Conservation (phyloP, 2,888 invertebrate genomes). For the Ypsolopha sequella region DNA sequence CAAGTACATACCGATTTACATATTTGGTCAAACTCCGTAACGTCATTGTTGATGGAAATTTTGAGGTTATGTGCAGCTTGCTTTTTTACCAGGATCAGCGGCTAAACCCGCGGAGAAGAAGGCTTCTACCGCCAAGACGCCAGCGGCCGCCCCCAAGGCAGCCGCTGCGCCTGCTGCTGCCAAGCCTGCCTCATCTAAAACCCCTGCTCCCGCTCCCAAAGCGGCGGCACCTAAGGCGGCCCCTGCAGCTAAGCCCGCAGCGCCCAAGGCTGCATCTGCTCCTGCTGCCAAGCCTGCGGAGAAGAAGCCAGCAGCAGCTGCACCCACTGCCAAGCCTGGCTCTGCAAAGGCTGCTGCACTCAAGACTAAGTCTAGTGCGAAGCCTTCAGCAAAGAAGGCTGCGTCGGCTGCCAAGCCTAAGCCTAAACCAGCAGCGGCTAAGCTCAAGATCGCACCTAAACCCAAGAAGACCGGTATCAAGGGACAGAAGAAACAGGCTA, state of each 20-base stretch:
- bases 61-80: constrained; percentile 1
- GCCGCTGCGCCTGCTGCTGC: constrained; percentile 33
- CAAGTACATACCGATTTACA: neutral
- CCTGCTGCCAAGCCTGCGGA: constrained; percentile 60
- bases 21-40: neutral
- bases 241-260: constrained; percentile 44
- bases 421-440: constrained; percentile 61
- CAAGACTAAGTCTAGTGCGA: constrained; percentile 62
- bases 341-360: constrained; percentile 64
- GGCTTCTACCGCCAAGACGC: constrained; percentile 50
- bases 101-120: constrained; percentile 61
- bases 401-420: constrained; percentile 60
- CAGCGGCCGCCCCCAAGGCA: constrained; percentile 56
- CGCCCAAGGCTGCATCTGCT: constrained; percentile 34
- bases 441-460: constrained; percentile 65
- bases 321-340: constrained; percentile 62
- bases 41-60: neutral
- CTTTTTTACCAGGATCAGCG: neutral
- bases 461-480: constrained; percentile 70
- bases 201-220: constrained; percentile 61
- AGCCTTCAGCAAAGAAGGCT: constrained; percentile 63
- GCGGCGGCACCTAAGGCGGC: constrained; percentile 43
- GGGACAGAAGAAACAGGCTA: constrained; percentile 62
- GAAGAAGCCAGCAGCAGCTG: constrained; percentile 41
- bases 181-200: constrained; percentile 48